Evolutionary conservation across 92 coral and sea anemone genomes (phyloP), one percentile per base, ranked within the genome.

Genomic region (Isaurus tuberculatus): DNA sequence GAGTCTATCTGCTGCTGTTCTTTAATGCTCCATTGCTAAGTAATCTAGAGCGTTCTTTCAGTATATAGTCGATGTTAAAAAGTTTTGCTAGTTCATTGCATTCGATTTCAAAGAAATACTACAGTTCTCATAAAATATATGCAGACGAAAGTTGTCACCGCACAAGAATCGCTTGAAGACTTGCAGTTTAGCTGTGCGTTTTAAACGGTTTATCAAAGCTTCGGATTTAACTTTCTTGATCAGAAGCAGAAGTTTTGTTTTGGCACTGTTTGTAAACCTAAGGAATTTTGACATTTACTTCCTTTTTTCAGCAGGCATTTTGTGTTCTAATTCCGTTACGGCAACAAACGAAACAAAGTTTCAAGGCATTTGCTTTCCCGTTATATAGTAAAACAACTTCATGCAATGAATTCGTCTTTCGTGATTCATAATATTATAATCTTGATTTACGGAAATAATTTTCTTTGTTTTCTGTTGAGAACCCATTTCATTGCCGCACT

Each of bases 1-100:
- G 82, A 58, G 61, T 43, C 26, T 14, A 13, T 58, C 69, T 13
- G 48, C 70, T 61, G 82, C 82, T 77, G 82, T 77, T 77, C 69
- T 27, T 22, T 29, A 77, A 77, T 26, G 13, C 16, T 22, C 70
- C 23, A 8, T 23, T 23, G 53, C 33, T 33, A 57, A 60, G 37
- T 60, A 43, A 13, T 43, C 68, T 32, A 33, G 15, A 11, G 49
- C 19, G 28, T 58, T 77, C 25, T 27, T 32, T 9, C 5, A 55
- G 23, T 20, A 34, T 64, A 3, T 43, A 6, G 4, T 57, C 26
- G 3, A 25, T 19, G 28, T 27, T 77, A 36, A 26, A 28, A 77
- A 8, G 20, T 34, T 36, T 60, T 37, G 33, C 31, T 23, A 26
- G 14, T 44, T 8, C 25, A 16, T 28, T 25, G 4, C 37, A 77